Evolutionary conservation across 2,113 vertebrate species (phyloP).

Genomic region (Channa argus): DNA sequence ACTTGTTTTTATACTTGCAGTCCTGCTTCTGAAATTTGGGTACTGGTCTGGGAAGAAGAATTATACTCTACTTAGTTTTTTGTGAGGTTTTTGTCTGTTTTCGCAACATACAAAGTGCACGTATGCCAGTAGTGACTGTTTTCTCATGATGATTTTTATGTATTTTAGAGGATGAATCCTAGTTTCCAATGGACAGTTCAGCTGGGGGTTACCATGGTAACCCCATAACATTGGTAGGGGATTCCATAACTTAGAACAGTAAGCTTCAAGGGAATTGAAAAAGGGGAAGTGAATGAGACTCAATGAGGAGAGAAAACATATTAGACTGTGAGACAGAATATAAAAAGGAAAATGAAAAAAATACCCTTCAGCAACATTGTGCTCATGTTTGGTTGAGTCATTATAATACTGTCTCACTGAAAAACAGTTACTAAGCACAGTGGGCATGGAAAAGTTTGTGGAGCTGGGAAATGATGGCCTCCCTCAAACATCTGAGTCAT

Average conservation of each 20-base stretch:
- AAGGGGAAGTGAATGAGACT: not conserved
- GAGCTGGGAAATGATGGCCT: slow-evolving; percentile 67
- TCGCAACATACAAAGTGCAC: not conserved
- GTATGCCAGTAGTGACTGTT: not conserved
- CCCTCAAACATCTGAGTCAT: slow-evolving; percentile 67
- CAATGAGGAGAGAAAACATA: not conserved
- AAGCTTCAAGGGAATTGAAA: not conserved
- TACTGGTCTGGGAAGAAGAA: slow-evolving; percentile 10
- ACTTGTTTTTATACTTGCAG: not conserved
- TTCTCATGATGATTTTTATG: not conserved
- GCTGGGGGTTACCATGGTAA: slow-evolving; percentile 46
- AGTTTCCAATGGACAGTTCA: not conserved
- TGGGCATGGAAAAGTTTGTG: slow-evolving; percentile 58
- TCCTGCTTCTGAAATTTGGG: not conserved
- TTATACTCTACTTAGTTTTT: slow-evolving; percentile 12
- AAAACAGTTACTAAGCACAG: slow-evolving; percentile 55
- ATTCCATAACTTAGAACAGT: slow-evolving; percentile 48
- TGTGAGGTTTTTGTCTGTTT: slow-evolving; percentile 12
- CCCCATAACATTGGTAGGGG: slow-evolving; percentile 52
- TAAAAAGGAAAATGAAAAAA: slow-evolving; percentile 14
- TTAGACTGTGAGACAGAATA: not conserved
- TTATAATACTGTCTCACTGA: slow-evolving; percentile 18
- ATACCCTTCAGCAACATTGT: not conserved
- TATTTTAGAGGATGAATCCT: not conserved
- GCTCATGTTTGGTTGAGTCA: slow-evolving; percentile 46